Evolutionary conservation across 1,140 invertebrate genomes (phyloP), one percentile per base, ranked within the genome.

Genomic region (Linepithema humile): DNA sequence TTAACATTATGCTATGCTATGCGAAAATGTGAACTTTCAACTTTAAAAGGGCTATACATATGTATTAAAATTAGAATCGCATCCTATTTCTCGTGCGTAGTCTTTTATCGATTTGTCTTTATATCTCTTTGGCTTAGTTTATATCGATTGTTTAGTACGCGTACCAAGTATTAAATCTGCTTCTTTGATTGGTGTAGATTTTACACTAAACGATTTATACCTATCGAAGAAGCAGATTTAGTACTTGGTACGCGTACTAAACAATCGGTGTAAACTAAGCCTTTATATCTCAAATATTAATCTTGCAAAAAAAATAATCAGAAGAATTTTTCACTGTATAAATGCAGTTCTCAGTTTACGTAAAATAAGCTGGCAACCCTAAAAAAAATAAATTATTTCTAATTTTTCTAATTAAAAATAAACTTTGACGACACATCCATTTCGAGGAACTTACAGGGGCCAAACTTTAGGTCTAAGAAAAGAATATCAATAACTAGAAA

Each of bases 11-110:
- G 29, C 40, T 64, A 35, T 64, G 32, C 2, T 65, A 50, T 10
- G 10, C 2, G 6, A 65, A 64, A 48, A 43, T 77, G 59, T 65
- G 73, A 77, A 65, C 59, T 65, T 50, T 26, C 29, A 77, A 50
- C 73, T 77, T 77, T 77, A 50, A 0, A 35, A 15, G 12, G 23
- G 9, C 65, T 26, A 5, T 48, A 35, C 20, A 77, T 6, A 35
- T 12, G n/a, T 48, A 65, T 62, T 62, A 53, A 35, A 3, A 45
- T 64, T 12, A 77, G 32, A 29, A 35, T 12, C 6, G 23, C 20
- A 5, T 40, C 23, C 9, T 23, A 72, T 55, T 53, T 17, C 15
- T 72, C 12, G n/a, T 10, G 45, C 17, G 12, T 50, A 9, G n/a
- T 69, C 10, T 73, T n/a, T 57, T 12, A 53, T 32, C 50, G 9